phyloP scores from a whole-genome alignment of 2,888 invertebrate species.

The Limnephilus marmoratus region DNA sequence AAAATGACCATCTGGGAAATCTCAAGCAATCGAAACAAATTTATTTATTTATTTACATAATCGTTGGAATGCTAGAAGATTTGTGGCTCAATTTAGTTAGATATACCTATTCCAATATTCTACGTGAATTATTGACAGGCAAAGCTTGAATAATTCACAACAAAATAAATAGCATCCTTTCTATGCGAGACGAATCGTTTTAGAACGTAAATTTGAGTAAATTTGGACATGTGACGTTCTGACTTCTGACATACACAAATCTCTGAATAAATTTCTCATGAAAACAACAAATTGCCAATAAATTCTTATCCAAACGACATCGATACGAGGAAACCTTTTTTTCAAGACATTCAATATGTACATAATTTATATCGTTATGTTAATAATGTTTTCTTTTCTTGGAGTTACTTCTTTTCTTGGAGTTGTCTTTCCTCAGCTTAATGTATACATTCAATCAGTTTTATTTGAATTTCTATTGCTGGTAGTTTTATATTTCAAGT shows the following conservation, averaged over 20 bases:
- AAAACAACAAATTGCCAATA: conserved; percentile 2
- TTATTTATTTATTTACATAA: no score
- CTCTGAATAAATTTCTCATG: background rate
- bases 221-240: background rate
- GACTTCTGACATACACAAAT: background rate
- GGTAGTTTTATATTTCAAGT: background rate
- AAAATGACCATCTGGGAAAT: no score
- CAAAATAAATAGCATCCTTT: background rate
- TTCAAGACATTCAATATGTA: background rate
- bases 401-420: background rate
- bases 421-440: background rate
- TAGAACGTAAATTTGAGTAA: background rate
- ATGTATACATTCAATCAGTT: conserved; percentile 25
- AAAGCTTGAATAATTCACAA: background rate
- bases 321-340: background rate
- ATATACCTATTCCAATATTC: background rate
- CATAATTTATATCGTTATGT: background rate
- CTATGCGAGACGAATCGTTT: background rate
- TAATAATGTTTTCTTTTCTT: background rate
- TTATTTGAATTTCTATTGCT: conserved; percentile 18
- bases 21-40: no score
- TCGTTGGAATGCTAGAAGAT: background rate
- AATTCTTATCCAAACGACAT: background rate
- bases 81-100: background rate
- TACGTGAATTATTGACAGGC: background rate